Evolutionary conservation across 2,113 vertebrate species (phyloP).

Genomic region (Saiga tatarica): DNA sequence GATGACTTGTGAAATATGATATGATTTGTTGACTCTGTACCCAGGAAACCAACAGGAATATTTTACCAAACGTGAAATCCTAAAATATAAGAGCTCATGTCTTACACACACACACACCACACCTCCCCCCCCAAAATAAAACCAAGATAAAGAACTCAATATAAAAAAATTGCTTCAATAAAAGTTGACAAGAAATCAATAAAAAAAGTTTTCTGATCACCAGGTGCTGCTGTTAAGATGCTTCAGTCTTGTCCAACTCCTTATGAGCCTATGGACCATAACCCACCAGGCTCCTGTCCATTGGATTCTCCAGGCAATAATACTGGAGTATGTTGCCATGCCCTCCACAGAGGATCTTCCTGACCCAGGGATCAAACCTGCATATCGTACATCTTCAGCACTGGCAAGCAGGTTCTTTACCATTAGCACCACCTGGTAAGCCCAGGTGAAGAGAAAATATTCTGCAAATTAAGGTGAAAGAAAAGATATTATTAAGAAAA

Average conservation of each 20-base stretch:
- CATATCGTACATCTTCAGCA: background rate
- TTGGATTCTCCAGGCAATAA: background rate
- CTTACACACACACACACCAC: background rate
- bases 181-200: background rate
- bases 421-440: background rate
- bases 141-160: background rate
- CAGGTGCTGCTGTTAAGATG: background rate
- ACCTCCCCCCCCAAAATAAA: background rate
- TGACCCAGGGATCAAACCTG: background rate
- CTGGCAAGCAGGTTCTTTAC: background rate
- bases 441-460: background rate
- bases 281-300: background rate
- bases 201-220: background rate
- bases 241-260: background rate
- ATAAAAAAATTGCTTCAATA: background rate
- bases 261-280: background rate
- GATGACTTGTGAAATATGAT: background rate
- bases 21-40: background rate
- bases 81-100: background rate
- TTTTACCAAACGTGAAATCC: background rate
- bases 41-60: background rate
- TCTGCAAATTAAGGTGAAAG: background rate
- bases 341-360: accelerated
- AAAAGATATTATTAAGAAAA: background rate
- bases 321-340: background rate